Percentiles rank a stretch among this genome's conserved stretches.
These are phyloP conservation scores for Cheilosia vernalis DNA, from an alignment of 2,888 invertebrate genomes.

Conservation along the genomic window DNA sequence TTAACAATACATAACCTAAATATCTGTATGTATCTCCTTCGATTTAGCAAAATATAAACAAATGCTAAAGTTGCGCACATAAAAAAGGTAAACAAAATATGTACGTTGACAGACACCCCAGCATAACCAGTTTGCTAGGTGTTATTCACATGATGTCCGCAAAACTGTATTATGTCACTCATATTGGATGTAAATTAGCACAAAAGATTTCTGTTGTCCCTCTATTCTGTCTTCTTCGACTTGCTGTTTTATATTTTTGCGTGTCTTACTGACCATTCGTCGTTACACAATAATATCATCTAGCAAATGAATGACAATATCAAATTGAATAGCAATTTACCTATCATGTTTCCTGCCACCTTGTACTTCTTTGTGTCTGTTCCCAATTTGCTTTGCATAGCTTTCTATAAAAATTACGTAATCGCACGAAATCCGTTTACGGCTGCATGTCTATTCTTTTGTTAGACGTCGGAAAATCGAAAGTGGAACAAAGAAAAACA, in stretches of 20 bases:
- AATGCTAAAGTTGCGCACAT: not conserved
- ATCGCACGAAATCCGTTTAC: constrained; percentile 26
- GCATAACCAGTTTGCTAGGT: not conserved
- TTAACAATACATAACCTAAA: too few species aligned
- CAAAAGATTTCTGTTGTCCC: not conserved
- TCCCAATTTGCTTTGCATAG: not conserved
- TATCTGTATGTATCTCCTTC: too few species aligned
- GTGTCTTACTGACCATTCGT: not conserved
- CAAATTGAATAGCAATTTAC: constrained; percentile 9
- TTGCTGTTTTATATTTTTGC: not conserved
- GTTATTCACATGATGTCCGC: not conserved
- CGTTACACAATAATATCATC: not conserved
- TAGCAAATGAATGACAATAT: not conserved
- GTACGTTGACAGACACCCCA: not conserved
- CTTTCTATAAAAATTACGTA: constrained; percentile 16
- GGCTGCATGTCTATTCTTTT: constrained; percentile 16
- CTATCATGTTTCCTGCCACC: constrained; percentile 18
- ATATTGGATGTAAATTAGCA: not conserved
- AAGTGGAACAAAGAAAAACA: not conserved
- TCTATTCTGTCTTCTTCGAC: not conserved
- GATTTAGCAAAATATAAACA: not conserved
- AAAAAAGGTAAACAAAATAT: not conserved
- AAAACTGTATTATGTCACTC: not conserved
- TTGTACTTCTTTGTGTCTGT: not conserved
- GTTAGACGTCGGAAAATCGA: not conserved